Percentiles rank a stretch among this genome's conserved stretches.
phyloP scores from a whole-genome alignment of 2,113 vertebrate species.

The Cavia aperea region DNA sequence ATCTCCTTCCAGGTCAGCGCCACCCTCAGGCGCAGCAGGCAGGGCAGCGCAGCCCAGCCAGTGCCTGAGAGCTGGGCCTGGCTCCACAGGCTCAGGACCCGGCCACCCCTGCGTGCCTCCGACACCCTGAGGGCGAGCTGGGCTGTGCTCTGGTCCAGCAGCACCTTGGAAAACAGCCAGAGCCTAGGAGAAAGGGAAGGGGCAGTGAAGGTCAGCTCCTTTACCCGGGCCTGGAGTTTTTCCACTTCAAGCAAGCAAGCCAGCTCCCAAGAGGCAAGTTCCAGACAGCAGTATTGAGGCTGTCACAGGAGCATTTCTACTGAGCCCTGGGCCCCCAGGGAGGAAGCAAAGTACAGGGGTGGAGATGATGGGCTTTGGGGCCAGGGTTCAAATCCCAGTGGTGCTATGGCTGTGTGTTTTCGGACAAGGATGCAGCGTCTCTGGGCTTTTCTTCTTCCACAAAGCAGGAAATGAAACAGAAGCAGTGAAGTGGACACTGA shows the following conservation, averaged over 20 bases:
- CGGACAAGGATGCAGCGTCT: background rate
- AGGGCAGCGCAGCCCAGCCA: conserved; percentile 71
- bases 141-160: conserved; percentile 70
- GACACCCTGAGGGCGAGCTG: conserved; percentile 54
- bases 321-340: too few species aligned
- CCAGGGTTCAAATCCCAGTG: background rate
- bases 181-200: conserved; percentile 69
- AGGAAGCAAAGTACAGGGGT: background rate
- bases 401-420: background rate
- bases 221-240: background rate
- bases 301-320: background rate
- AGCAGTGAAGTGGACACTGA: background rate
- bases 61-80: conserved; percentile 76
- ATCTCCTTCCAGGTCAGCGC: conserved; percentile 71
- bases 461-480: background rate
- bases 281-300: background rate
- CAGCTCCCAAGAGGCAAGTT: background rate
- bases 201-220: fast-evolving
- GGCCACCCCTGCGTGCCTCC: conserved; percentile 59
- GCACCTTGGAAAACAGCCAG: conserved; percentile 73
- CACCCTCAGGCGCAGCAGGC: conserved; percentile 72
- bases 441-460: background rate
- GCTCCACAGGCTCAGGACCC: conserved; percentile 73
- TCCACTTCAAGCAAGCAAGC: background rate
- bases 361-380: background rate